phyloP scores from a whole-genome alignment of 2,113 vertebrate species.

The Echinops telfairi region DNA sequence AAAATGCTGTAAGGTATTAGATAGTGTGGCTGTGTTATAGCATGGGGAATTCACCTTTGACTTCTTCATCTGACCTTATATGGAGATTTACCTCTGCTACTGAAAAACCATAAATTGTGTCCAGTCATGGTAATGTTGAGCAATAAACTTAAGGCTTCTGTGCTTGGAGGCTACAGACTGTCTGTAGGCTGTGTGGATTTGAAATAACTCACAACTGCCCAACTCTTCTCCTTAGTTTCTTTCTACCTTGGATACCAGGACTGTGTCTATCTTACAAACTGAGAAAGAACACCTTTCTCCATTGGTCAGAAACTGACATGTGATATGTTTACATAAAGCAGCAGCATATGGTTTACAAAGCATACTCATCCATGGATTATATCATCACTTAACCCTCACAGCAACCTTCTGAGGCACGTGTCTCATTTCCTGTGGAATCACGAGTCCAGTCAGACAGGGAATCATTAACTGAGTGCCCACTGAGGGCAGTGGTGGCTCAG shows the following conservation, averaged over 20 bases:
- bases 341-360: not conserved
- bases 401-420: not conserved
- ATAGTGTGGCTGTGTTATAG: not conserved
- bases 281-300: not conserved
- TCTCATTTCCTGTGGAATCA: not conserved
- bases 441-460: not conserved
- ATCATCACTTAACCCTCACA: not conserved
- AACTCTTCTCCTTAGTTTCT: slow-evolving; percentile 34
- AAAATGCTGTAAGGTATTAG: not conserved
- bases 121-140: not conserved
- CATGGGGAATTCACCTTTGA: not conserved
- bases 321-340: too few relatives aligned
- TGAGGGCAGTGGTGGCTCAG: not conserved
- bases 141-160: not conserved
- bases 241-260: slow-evolving; percentile 17
- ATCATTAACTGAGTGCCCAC: not conserved
- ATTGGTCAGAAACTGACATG: not conserved
- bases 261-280: not conserved
- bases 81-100: not conserved
- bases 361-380: too few relatives aligned
- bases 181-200: not conserved
- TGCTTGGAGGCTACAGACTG: not conserved
- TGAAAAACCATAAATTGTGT: not conserved
- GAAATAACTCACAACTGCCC: not conserved
- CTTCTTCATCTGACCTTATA: not conserved